phyloP scores from a whole-genome alignment of 35 echinoderm and acorn worm species.

The Ophiothrix spiculata region DNA sequence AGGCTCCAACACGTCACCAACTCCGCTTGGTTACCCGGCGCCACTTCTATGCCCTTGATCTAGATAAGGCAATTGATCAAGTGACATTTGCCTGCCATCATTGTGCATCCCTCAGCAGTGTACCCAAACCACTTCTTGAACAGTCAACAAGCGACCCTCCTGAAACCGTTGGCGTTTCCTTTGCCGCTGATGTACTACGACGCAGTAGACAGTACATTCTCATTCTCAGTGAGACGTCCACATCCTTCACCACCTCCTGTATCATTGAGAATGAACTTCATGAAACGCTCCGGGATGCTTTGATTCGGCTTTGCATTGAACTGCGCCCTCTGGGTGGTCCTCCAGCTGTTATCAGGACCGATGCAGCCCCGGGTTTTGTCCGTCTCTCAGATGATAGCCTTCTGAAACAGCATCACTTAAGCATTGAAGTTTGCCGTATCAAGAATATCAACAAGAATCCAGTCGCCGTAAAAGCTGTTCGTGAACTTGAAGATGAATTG shows the following conservation, averaged over 20 bases:
- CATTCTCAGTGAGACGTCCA: conserved; percentile 45
- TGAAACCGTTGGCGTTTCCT: background rate
- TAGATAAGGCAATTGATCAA: too few species aligned
- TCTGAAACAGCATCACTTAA: conserved; percentile 16
- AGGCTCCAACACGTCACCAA: conserved; percentile 48
- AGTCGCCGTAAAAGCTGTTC: conserved; percentile 55
- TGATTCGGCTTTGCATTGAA: conserved; percentile 17
- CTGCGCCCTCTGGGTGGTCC: conserved; percentile 57
- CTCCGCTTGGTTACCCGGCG: conserved; percentile 10
- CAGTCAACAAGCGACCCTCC: conserved; percentile 11
- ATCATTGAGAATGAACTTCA: conserved; percentile 29
- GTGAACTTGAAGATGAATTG: conserved; percentile 51
- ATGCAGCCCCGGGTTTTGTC: conserved; percentile 44
- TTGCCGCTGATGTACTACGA: too few species aligned
- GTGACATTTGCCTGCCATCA: too few species aligned
- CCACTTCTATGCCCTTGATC: conserved; percentile 60
- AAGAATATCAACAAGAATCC: conserved; percentile 73
- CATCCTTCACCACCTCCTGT: conserved; percentile 44
- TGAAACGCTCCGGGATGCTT: conserved; percentile 37
- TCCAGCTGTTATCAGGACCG: conserved; percentile 43
- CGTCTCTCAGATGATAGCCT: background rate
- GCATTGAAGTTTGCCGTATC: conserved; percentile 32
- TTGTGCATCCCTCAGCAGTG: too few species aligned
- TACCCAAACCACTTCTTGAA: conserved; percentile 2
- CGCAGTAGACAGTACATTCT: too few species aligned